Evolutionary conservation across 2,113 vertebrate genomes (phyloP), one percentile per base, ranked within the genome.

Genomic region (Chaenocephalus aceratus): DNA sequence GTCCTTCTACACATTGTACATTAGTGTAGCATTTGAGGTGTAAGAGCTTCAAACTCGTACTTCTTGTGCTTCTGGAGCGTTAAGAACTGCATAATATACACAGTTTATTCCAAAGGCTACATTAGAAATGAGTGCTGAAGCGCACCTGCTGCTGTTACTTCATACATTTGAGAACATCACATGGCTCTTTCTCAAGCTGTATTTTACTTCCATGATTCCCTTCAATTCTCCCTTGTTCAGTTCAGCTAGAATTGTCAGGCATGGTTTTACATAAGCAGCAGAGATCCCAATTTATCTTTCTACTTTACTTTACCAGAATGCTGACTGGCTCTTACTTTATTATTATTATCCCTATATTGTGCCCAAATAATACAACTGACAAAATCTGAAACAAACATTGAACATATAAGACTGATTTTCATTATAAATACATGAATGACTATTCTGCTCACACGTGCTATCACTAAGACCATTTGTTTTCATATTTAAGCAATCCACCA

Each of bases 121-220:
- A 41, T 41, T 41, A 41, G 36, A 62, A 66, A 30, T n/a, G 10
- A 77, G 64, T 2, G 36, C 36, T 41, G 36, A 41, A 7, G 5
- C 36, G 44, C 57, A 26, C 5, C 63, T 11, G 57, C 63, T 26
- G 26, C 49, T 62, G 26, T 56, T 56, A 9, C 41, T 56, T n/a
- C 36, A 14, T 54, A 41, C 63, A 18, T 52, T 44, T 44, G 63
- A 51, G 30, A 67, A 13, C 9, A 11, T 26, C 74, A 52, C 46
- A 10, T 5, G 14, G 44, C 26, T 75, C 21, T 30, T 21, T n/a
- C 53, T 53, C 12, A 54, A 53, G 60, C 60, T 60, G 58, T 21
- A 14, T 30, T 62, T 75, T 44, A 44, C 44, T 57, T 44, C 71
- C 4, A 44, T 21, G 60, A 82, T 82, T 36, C 41, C 15, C 9